Conservation (phyloP, 2,113 vertebrate species). For the Eleginops maclovinus region DNA sequence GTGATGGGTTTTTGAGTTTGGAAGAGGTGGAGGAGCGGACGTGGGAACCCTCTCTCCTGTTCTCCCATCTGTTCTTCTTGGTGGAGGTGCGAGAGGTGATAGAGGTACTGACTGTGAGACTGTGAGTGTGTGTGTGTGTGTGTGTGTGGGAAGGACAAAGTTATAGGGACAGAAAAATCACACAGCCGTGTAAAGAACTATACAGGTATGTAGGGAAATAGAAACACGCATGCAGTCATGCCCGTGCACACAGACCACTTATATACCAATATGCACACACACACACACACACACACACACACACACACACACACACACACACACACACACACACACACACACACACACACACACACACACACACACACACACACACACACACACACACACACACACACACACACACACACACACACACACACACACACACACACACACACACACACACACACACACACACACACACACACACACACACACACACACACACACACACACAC, state of each 20-base stretch:
- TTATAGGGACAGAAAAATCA: slow-evolving; percentile 1
- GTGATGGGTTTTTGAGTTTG: slow-evolving; percentile 61
- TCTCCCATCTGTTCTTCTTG: slow-evolving; percentile 77
- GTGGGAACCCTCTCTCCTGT: slow-evolving; percentile 78
- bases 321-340: neutral
- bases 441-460: neutral
- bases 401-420: slow-evolving; percentile 18
- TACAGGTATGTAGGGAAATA: neutral
- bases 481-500: slow-evolving; percentile 6
- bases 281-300: too few relatives aligned
- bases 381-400: neutral
- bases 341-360: neutral
- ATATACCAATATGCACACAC: too few relatives aligned
- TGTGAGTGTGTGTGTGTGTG: slow-evolving; percentile 25
- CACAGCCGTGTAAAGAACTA: too few relatives aligned
- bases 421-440: slow-evolving; percentile 1
- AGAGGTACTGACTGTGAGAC: slow-evolving; percentile 21
- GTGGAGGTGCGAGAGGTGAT: slow-evolving; percentile 62
- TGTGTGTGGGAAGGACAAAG: neutral
- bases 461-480: neutral
- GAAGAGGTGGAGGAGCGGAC: slow-evolving; percentile 65
- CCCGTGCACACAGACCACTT: too few relatives aligned
- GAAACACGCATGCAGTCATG: too few relatives aligned
- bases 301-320: neutral
- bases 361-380: neutral